Percentiles rank a stretch among this genome's conserved stretches.
phyloP scores from a whole-genome alignment of 1,140 invertebrate species.

The Uloborus diversus region DNA sequence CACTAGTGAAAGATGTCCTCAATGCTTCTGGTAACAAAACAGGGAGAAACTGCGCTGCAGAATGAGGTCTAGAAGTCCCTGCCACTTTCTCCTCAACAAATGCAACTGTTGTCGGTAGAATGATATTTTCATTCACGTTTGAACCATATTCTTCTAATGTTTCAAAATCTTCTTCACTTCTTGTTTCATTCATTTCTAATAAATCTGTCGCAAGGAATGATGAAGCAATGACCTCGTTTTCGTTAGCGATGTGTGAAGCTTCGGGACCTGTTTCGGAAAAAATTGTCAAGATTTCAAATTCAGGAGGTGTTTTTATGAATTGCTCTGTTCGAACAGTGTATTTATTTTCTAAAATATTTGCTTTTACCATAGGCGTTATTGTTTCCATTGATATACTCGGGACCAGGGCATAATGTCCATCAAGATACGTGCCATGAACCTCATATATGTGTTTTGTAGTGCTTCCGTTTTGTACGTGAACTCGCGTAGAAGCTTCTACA shows the following conservation, averaged over 20 bases:
- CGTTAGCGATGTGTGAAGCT: background rate
- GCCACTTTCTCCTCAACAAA: background rate
- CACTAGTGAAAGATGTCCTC: slow-evolving; percentile 26
- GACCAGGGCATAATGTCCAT: slow-evolving; percentile 82
- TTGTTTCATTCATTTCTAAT: background rate
- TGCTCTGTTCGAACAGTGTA: background rate
- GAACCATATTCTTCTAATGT: background rate
- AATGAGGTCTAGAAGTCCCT: background rate
- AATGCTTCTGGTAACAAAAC: slow-evolving; percentile 46
- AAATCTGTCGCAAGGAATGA: background rate
- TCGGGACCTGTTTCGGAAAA: background rate
- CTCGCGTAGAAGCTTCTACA: slow-evolving; percentile 61
- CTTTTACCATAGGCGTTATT: background rate
- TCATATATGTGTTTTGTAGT: slow-evolving; percentile 76
- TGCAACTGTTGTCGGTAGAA: background rate
- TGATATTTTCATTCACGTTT: background rate
- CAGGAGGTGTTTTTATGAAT: too few relatives aligned
- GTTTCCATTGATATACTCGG: slow-evolving; percentile 25
- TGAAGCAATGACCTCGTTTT: background rate
- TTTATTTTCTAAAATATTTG: background rate
- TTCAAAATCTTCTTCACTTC: background rate
- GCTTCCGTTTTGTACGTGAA: slow-evolving; percentile 73
- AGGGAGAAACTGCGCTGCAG: background rate
- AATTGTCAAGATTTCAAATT: background rate
- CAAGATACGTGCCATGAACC: slow-evolving; percentile 81